Conservation (phyloP, 2,888 invertebrate species). For the Caenorhabditis sp. region DNA sequence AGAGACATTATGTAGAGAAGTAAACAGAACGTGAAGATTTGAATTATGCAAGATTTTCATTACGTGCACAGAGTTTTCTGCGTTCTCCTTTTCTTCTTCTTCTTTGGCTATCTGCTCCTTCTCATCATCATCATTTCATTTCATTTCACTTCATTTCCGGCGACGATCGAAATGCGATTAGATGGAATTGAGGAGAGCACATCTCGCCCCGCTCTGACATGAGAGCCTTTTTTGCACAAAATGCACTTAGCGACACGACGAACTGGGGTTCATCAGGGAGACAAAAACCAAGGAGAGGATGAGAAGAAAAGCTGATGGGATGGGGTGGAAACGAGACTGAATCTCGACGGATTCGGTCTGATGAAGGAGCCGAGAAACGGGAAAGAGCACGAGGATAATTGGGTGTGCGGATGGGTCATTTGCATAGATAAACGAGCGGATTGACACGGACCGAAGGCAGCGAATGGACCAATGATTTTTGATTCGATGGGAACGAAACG, state of each 20-base stretch:
- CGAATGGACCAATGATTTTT: slow-evolving; percentile 28
- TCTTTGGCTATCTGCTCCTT: background rate
- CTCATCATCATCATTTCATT: slow-evolving; percentile 33
- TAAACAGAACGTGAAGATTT: no score
- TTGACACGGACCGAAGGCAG: slow-evolving; percentile 3
- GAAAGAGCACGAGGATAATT: slow-evolving; percentile 14
- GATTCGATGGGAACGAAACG: slow-evolving; percentile 18
- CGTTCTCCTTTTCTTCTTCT: background rate
- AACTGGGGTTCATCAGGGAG: slow-evolving; percentile 30
- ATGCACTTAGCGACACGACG: slow-evolving; percentile 31
- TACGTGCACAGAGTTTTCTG: background rate
- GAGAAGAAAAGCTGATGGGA: background rate
- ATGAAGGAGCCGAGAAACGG: slow-evolving; percentile 16
- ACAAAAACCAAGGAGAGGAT: slow-evolving; percentile 2
- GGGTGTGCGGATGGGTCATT: slow-evolving; percentile 39
- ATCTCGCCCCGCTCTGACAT: background rate
- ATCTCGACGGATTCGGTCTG: background rate
- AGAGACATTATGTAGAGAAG: no score
- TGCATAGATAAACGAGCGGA: slow-evolving; percentile 54
- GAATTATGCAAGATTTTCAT: background rate
- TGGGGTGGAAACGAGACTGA: background rate
- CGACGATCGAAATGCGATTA: slow-evolving; percentile 41
- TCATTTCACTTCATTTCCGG: slow-evolving; percentile 28
- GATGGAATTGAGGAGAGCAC: slow-evolving; percentile 13
- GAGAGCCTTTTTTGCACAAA: slow-evolving; percentile 33